phyloP scores from a whole-genome alignment of 2,113 vertebrate genomes.

The Lates calcarifer region DNA sequence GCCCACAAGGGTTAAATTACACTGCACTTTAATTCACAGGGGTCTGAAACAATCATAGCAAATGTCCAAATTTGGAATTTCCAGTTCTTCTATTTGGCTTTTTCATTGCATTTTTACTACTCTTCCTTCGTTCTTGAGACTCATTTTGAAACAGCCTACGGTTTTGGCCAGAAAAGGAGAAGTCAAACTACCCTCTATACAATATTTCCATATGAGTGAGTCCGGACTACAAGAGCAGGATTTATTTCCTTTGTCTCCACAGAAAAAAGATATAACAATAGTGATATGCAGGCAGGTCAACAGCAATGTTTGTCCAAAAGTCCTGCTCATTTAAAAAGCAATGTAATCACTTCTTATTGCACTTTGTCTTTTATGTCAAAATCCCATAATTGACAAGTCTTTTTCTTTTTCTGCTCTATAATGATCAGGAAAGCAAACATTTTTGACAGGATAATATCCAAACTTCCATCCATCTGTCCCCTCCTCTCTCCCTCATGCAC shows the following conservation, averaged over 20 bases:
- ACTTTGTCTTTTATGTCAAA: background rate
- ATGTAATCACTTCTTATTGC: background rate
- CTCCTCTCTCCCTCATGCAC: background rate
- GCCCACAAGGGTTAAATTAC: background rate
- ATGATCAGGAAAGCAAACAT: constrained; percentile 21
- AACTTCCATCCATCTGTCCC: constrained; percentile 9
- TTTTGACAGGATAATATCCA: constrained; percentile 25
- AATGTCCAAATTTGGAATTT: constrained; percentile 5
- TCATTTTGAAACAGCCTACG: constrained; percentile 22
- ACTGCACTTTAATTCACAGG: background rate
- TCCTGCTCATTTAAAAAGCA: constrained; percentile 19
- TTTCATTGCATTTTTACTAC: background rate
- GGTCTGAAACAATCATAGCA: background rate
- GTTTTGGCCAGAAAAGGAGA: constrained; percentile 6
- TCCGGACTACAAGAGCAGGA: background rate
- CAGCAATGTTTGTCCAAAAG: background rate
- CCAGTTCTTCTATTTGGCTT: background rate
- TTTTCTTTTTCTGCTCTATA: background rate
- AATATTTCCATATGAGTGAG: constrained; percentile 31
- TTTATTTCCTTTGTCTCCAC: constrained; percentile 6
- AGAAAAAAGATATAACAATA: constrained; percentile 23
- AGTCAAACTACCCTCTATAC: constrained; percentile 19
- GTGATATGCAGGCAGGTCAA: constrained; percentile 14
- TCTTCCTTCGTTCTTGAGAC: constrained; percentile 16
- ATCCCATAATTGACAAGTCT: background rate